A percentile compares a stretch with the other conserved stretches of the same genome.
These are phyloP conservation scores for Rallus crepitans DNA, from an alignment of 2,797 vertebrate species.

Conservation along the genomic window DNA sequence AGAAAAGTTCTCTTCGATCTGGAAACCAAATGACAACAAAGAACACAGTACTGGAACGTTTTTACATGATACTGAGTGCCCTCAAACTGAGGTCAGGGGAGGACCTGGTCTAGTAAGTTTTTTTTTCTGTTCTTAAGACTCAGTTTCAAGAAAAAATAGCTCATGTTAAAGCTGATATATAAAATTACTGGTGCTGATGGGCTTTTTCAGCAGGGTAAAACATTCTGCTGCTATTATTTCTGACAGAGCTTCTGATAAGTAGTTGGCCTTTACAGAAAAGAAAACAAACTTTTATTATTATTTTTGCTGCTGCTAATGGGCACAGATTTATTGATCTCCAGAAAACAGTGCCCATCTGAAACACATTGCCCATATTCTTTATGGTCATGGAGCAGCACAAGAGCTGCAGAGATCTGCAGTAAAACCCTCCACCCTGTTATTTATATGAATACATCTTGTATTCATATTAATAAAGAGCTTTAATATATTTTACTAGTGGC, in stretches of 20 bases:
- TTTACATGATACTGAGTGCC: neutral
- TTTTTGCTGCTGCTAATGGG: neutral
- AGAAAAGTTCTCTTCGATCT: slow-evolving; percentile 8
- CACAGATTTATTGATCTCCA: neutral
- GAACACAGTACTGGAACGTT: neutral
- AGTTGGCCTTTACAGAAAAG: neutral
- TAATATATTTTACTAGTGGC: neutral
- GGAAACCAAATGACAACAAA: slow-evolving; percentile 13
- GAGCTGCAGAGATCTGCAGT: neutral
- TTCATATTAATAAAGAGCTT: neutral
- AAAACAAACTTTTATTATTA: neutral
- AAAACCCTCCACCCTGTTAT: neutral
- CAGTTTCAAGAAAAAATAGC: slow-evolving; percentile 10
- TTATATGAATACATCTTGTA: neutral
- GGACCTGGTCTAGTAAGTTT: neutral
- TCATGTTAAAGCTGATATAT: slow-evolving; percentile 14
- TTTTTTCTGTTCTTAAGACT: slow-evolving; percentile 26
- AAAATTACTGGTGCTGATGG: neutral
- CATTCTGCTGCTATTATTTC: neutral
- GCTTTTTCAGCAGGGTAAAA: slow-evolving; percentile 41
- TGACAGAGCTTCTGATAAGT: neutral
- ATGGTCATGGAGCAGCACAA: neutral
- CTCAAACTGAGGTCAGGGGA: slow-evolving; percentile 31
- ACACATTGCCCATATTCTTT: neutral
- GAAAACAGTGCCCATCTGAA: neutral